Conservation (phyloP, 2,113 vertebrate genomes). For the Nycticryphes semicollaris region DNA sequence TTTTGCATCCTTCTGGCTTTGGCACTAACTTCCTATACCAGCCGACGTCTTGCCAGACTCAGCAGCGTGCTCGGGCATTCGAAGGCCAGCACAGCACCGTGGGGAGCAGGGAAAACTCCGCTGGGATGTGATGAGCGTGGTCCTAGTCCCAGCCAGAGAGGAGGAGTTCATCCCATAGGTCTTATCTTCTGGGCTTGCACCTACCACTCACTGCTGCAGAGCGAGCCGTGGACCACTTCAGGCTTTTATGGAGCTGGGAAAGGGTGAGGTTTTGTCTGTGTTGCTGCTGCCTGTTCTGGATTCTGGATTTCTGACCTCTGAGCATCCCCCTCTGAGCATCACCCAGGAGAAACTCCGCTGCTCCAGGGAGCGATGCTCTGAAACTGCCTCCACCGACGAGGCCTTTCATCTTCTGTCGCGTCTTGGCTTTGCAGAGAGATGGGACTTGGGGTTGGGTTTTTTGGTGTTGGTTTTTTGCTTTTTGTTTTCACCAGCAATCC, state of each 20-base stretch:
- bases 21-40: background rate
- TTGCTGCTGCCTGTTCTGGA: background rate
- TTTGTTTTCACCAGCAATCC: background rate
- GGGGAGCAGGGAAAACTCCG: background rate
- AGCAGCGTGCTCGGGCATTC: background rate
- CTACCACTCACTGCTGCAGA: background rate
- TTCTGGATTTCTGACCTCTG: background rate
- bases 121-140: background rate
- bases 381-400: background rate
- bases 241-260: background rate
- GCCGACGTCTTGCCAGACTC: background rate
- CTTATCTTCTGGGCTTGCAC: background rate
- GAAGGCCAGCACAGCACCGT: accelerated
- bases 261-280: background rate
- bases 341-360: background rate
- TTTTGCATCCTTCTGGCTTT: background rate
- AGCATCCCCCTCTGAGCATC: background rate
- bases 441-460: background rate
- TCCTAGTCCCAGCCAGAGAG: background rate
- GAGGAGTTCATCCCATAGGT: background rate
- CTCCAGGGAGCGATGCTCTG: accelerated
- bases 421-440: background rate
- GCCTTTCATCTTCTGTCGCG: background rate
- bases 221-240: background rate
- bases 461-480: background rate